Evolutionary conservation across 2,113 vertebrate species (phyloP).

Genomic region (Craseonycteris thonglongyai): DNA sequence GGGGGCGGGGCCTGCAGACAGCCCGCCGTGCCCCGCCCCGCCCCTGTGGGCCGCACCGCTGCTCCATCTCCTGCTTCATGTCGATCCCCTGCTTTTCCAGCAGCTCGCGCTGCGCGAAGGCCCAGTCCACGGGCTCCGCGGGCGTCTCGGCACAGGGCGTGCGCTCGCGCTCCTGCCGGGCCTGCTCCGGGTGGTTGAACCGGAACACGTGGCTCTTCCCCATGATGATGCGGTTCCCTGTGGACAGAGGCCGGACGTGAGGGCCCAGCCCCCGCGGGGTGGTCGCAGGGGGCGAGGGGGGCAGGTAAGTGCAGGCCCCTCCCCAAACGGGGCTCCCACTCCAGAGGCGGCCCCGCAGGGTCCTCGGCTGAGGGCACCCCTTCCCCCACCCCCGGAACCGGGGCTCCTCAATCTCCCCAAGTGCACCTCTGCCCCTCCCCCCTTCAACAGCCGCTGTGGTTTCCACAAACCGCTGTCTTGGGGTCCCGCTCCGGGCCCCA

Average conservation of each 20-base stretch:
- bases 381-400: accelerated
- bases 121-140: constrained; percentile 94
- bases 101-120: constrained; percentile 94
- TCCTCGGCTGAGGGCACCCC: too few relatives aligned
- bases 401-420: not conserved
- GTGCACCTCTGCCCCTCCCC: accelerated
- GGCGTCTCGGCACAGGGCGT: constrained; percentile 93
- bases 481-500: not conserved
- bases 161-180: constrained; percentile 91
- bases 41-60: constrained; percentile 81
- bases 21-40: too few relatives aligned
- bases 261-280: not conserved
- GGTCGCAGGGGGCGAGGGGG: accelerated
- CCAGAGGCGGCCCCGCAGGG: accelerated
- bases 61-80: constrained; percentile 99
- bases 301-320: accelerated
- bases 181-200: constrained; percentile 98
- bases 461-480: not conserved
- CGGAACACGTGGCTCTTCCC: constrained; percentile 98
- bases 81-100: constrained; percentile 98
- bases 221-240: constrained; percentile 98
- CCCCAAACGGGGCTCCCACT: not conserved
- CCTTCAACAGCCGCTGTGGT: not conserved
- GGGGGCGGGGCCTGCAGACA: accelerated
- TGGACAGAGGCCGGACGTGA: accelerated